Base-by-base conservation (phyloP, 2,888 invertebrate species). In the Hypomecis punctinalis region DNA sequence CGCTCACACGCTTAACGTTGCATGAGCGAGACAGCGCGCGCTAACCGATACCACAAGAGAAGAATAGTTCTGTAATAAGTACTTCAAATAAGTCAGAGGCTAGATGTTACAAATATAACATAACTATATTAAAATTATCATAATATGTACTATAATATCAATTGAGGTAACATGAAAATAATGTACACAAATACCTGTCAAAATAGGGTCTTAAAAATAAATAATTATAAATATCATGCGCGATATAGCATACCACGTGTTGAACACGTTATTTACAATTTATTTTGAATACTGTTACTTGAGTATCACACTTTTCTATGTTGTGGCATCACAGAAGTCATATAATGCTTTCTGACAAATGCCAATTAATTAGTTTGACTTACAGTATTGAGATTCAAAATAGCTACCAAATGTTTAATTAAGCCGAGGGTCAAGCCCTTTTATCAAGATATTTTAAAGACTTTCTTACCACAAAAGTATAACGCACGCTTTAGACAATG, bases 211-310 rank as follows among this genome's bases (percentile, higher is more conserved):
- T 23, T 45, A 42, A 11, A 39, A 1, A 33, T 47, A 52, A 57
- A 48, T 48, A 48, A 35, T 35, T 43, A 37, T 36, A 13, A 42
- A 33, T 36, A 23, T 46, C 11, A 37, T 23, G 1, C 3, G 23
- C 23, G 23, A 59, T 23, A 52, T 37, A 39, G 36, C 35, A 33
- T 9, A 37, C 23, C 7, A 47, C 33, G 59, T 55, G 59, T 64
- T 60, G 11, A 36, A 64, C 58, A 63, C 54, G 10, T 66, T 46
- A 66, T 62, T 33, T 58, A 60, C 48, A 56, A 33, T 11, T 42
- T 55, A 52, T 49, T 60, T 54, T 52, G 33, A 65, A 57, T 65
- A 65, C 57, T 61, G 65, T 53, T 53, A 54, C 53, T 47, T 57
- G 48, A 61, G 57, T 57, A 66, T 66, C 48, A 57, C 57, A 66